A percentile compares a stretch with the other conserved stretches of the same genome.
phyloP scores from a whole-genome alignment of 2,888 invertebrate species.

The Lingula anatina region DNA sequence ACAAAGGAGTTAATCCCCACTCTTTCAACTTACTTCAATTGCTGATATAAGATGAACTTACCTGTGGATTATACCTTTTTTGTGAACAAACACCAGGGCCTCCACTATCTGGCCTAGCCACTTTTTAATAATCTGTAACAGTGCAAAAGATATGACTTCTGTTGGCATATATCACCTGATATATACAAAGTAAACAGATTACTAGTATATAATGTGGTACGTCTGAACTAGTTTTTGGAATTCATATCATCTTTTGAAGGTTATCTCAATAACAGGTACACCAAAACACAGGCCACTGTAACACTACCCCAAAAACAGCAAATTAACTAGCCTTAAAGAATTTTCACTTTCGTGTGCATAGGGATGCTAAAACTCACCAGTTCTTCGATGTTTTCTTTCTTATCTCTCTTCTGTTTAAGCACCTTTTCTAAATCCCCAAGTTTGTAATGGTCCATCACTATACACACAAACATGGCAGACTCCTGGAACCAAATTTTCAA shows the following conservation, averaged over 20 bases:
- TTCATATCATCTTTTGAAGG: too few species aligned
- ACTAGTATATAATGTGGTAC: too few species aligned
- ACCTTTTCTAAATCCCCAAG: constrained; percentile 33
- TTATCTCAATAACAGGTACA: too few species aligned
- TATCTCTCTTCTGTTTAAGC: constrained; percentile 25
- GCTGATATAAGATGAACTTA: constrained; percentile 10
- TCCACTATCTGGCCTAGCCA: constrained; percentile 46
- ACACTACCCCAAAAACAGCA: too few species aligned
- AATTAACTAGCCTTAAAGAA: too few species aligned
- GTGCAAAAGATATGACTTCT: too few species aligned
- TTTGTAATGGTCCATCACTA: constrained; percentile 41
- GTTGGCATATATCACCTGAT: constrained; percentile 1
- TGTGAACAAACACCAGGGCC: constrained; percentile 42
- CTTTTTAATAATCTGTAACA: constrained; percentile 36
- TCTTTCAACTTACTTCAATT: too few species aligned
- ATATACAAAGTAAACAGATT: neutral
- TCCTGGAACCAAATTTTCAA: too few species aligned
- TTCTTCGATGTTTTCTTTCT: constrained; percentile 30
- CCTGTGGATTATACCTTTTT: constrained; percentile 45
- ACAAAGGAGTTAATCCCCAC: too few species aligned
- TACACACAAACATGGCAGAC: constrained; percentile 44
- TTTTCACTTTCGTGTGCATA: too few species aligned
- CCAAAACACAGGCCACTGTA: too few species aligned
- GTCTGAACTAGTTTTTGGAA: too few species aligned
- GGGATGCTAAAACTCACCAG: constrained; percentile 26